Evolutionary conservation across 2,888 invertebrate species (phyloP), one percentile per base, ranked within the genome.

Genomic region (Rotaria socialis): DNA sequence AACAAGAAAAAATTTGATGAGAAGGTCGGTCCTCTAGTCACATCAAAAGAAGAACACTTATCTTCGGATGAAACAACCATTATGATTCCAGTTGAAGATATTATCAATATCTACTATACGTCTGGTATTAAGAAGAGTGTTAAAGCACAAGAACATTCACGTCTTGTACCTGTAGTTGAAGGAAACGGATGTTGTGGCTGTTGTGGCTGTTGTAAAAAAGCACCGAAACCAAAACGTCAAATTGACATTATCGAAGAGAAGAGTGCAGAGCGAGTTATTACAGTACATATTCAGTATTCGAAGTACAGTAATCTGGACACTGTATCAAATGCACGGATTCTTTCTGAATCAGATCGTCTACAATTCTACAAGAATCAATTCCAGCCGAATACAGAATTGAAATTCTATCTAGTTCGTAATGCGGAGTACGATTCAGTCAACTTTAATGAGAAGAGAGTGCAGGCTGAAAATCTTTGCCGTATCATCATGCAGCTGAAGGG

Each of bases 251-350:
- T 10, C 7, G 27, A 24, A 60, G 24, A n/a, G n/a, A 60, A 60
- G 24, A 24, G 11, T 60, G 60, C 27, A 8, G 22, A 60, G 1
- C 60, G 60, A 24, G 27, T 60, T 24, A 60, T 60, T 24, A 60
- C 60, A 60, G n/a, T 60, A 24, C 60, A 60, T 60, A n/a, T 60
- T 22, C 60, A 60, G 22, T 60, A 60, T 27, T 60, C 60, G 24
- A 60, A 60, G 60, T 27, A 60, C 60, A 60, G 60, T 60, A 60
- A 60, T 60, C n/a, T 60, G 24, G 60, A 60, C n/a, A 60, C 60
- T 3, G n/a, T 60, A 27, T 60, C 60, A 24, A 60, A 60, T 60
- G n/a, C n/a, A 27, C 60, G 60, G 7, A 60, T 60, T 24, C 27
- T 60, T 24, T 6, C 60, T 60, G 60, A 27, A 60, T n/a, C 6